Base-by-base conservation (phyloP, 2,888 invertebrate species). In the Hydropsyche betteni region DNA sequence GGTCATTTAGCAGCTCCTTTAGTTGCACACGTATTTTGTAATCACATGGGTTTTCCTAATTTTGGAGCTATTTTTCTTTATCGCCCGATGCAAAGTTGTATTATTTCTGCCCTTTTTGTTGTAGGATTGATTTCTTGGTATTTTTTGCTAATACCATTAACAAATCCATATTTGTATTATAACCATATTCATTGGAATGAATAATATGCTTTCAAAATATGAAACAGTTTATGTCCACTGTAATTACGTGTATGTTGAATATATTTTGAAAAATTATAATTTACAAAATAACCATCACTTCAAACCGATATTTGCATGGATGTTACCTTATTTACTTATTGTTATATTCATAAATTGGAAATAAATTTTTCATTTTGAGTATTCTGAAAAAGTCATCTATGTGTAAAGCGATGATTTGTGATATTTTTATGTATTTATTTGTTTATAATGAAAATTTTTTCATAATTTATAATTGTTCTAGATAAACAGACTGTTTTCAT, bases 31-130 rank as follows among this genome's bases (percentile, higher is more conserved):
- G 93, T 95, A 50, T 97, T 97, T 84, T 98, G 98, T 85, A 98
- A 98, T 85, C 94, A 96, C 84, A 97, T 98, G 96, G 98, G 98
- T 6, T 93, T 98, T 82, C 98, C 98, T 0, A 94, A 97, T 83
- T 88, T 98, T 79, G 87, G 89, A 3, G 96, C 86, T 79, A 83
- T 88, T 5, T 77, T 80, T 0, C 83, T 84, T 44, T 87, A 84
- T 77, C 85, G 85, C 4, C 82, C 83, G 0, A 50, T 83, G 5
- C 89, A 92, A 80, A 89, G 93, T 80, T 83, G 88, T 12, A 83
- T 92, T 34, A 88, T 95, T 2, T 86, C 91, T 36, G 84, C 85
- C 61, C 87, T 92, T 75, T 96, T 94, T 83, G 83, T 96, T 4
- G 80, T 91, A 5, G 98, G 98, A 7, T 88, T 97, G 4, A 82